These are phyloP conservation scores for Cydia strobilella DNA, from an alignment of 1,140 invertebrate genomes.

Conservation along the genomic window DNA sequence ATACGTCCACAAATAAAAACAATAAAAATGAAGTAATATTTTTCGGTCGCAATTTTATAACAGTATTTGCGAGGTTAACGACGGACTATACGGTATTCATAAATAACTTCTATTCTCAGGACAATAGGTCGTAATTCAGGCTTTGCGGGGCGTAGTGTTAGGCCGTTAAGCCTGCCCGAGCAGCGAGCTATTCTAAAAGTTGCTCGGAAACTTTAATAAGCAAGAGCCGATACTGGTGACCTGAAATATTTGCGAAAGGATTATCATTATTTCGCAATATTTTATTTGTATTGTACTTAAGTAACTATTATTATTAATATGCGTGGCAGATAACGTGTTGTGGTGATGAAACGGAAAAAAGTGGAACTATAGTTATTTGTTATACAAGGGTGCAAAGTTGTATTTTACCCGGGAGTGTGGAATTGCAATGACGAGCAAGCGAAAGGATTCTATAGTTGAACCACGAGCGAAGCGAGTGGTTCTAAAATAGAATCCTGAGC, in stretches of 20 bases:
- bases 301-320: no score
- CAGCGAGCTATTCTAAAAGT: background rate
- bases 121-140: conserved; percentile 34
- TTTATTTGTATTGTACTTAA: no score
- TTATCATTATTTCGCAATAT: no score
- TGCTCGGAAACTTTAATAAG: background rate
- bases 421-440: no score
- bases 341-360: no score
- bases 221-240: background rate
- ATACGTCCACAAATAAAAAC: background rate
- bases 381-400: no score
- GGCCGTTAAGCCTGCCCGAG: conserved; percentile 13
- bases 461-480: no score
- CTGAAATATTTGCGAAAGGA: background rate
- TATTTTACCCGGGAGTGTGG: no score
- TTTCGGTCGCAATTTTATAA: background rate
- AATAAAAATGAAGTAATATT: background rate
- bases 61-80: background rate
- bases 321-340: no score
- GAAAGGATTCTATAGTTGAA: no score
- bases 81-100: conserved; percentile 1
- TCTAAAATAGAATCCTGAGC: no score
- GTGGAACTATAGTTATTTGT: no score
- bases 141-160: conserved; percentile 9
- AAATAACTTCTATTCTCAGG: conserved; percentile 34